A percentile compares a stretch with the other conserved stretches of the same genome.
phyloP scores from a whole-genome alignment of 2,888 invertebrate genomes.

The Nemurella pictetii region DNA sequence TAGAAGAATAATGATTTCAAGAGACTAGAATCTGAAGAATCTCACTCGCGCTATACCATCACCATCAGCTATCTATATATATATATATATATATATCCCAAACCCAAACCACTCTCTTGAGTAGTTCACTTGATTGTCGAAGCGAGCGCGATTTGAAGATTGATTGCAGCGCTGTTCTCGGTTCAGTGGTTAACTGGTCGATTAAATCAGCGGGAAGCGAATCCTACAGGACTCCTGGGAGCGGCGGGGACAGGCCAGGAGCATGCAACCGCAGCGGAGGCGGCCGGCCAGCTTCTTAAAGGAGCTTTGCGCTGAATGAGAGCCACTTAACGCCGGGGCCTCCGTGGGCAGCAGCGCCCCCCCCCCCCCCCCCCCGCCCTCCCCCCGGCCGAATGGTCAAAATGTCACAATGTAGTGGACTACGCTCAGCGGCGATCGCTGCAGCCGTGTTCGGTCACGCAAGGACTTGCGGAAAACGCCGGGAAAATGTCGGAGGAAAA shows the following conservation, averaged over 20 bases:
- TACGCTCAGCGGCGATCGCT: background rate
- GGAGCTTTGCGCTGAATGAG: constrained; percentile 17
- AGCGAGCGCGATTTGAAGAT: constrained; percentile 23
- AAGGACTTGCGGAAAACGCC: background rate
- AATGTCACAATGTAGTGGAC: background rate
- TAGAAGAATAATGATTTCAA: background rate
- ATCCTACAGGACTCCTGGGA: constrained; percentile 21
- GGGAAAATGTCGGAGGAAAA: no score
- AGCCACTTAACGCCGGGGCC: constrained; percentile 21
- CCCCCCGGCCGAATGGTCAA: background rate
- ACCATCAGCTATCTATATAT: no score
- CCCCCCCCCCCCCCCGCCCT: no score
- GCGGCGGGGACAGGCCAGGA: background rate
- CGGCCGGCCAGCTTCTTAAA: background rate
- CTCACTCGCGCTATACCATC: background rate
- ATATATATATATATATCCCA: no score
- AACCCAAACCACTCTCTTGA: background rate
- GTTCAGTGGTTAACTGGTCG: constrained; percentile 21
- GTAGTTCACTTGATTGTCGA: constrained; percentile 13
- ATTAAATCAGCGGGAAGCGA: constrained; percentile 27
- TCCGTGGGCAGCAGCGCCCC: background rate
- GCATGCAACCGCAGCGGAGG: background rate
- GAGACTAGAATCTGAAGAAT: background rate
- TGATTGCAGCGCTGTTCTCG: constrained; percentile 25
- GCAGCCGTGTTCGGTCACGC: background rate